Conservation (phyloP, 1,140 invertebrate genomes). For the Eriocheir sinensis region DNA sequence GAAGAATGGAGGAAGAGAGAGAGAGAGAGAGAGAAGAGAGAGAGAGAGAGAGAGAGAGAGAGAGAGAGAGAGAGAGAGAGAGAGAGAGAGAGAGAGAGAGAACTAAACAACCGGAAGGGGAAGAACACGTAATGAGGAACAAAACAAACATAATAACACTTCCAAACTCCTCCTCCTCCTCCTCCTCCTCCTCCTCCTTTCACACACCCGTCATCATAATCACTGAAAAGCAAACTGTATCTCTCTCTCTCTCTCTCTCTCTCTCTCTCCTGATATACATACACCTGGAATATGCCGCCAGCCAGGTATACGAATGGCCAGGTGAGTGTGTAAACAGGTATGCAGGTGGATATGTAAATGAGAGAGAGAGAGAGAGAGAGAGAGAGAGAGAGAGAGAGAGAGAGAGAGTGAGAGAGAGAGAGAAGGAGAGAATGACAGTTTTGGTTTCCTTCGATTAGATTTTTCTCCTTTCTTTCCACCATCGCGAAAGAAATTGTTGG, state of each 20-base stretch:
- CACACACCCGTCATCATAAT: not conserved
- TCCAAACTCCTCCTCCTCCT: not conserved
- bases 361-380: not conserved
- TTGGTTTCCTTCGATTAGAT: no score
- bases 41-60: no score
- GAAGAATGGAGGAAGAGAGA: constrained; percentile 2
- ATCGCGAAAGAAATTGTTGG: no score
- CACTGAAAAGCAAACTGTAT: not conserved
- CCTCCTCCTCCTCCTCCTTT: not conserved
- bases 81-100: no score
- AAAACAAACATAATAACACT: not conserved
- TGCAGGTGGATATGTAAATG: no score
- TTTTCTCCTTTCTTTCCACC: no score
- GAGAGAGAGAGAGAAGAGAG: no score
- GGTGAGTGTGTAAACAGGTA: not conserved
- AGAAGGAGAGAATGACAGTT: no score
- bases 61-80: no score
- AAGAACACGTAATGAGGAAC: not conserved
- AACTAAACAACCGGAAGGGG: not conserved
- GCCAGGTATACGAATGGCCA: not conserved
- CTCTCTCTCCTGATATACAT: not conserved
- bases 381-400: no score
- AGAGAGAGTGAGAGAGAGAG: no score
- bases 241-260: constrained; percentile 26
- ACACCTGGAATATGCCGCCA: not conserved